Evolutionary conservation across 2,797 vertebrate species (phyloP), one percentile per base, ranked within the genome.

Genomic region (Ctenopoma kingsleyae): DNA sequence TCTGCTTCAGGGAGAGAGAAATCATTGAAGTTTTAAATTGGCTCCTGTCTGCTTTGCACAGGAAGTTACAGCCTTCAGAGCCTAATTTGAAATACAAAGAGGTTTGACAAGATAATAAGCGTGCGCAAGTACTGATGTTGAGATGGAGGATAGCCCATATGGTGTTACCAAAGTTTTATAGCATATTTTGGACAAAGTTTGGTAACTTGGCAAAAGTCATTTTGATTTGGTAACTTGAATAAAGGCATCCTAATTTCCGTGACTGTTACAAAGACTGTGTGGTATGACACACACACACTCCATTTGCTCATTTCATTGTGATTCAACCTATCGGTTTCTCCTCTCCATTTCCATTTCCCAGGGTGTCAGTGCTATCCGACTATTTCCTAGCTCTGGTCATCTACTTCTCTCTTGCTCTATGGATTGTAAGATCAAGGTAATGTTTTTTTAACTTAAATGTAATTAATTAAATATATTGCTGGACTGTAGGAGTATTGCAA

Each of bases 401-500:
- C 92, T 99, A 40, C 83, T 99, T 81, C 94, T 99, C 41, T 99
- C 98, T 71, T 95, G 87, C 83, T 99, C 98, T 70, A 99, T 99
- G 98, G 98, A 99, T 87, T 99, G 97, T 89, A 99, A 99, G 89
- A 99, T 99, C 81, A 99, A 99, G 96, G 98, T 99, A 87, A 71
- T 2, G 9, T 32, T n/a, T n/a, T 8, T 44, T 17, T 17, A 43
- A 17, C n/a, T n/a, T 17, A 8, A 44, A 9, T 19, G 2, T 25
- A 2, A 32, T 43, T 17, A 43, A 43, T 43, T n/a, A 8, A 46
- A 9, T 11, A 6, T 22, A 2, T 41, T 20, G 8, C n/a, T 61
- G 1, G 4, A 1, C 3, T 15, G 20, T 3, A 25, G 22, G 25
- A 16, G 5, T n/a, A 3, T 50, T 2, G 13, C 35, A 48, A 44